Evolutionary conservation across 2,888 invertebrate genomes (phyloP).

Genomic region (Nebria brevicollis): DNA sequence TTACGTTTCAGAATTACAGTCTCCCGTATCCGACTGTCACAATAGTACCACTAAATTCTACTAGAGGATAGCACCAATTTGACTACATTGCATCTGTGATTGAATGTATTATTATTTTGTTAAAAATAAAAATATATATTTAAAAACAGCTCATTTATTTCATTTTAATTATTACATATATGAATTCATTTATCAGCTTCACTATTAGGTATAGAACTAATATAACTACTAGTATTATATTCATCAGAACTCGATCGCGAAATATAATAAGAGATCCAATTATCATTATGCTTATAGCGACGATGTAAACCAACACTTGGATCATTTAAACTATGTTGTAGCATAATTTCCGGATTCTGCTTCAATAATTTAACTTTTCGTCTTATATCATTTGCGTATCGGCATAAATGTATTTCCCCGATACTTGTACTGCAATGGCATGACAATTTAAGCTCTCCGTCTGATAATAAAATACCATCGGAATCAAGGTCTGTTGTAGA

Average conservation of each 20-base stretch:
- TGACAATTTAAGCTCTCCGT: constrained; percentile 48
- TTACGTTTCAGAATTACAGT: constrained; percentile 41
- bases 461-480: constrained; percentile 42
- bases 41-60: not conserved
- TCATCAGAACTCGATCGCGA: constrained; percentile 45
- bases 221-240: constrained; percentile 27
- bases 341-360: constrained; percentile 48
- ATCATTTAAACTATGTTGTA: constrained; percentile 45
- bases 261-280: constrained; percentile 56
- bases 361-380: constrained; percentile 46
- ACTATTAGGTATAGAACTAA: constrained; percentile 26
- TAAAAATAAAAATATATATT: not conserved
- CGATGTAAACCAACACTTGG: constrained; percentile 42
- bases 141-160: not conserved
- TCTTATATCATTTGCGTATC: constrained; percentile 47
- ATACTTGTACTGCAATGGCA: constrained; percentile 49
- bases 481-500: constrained; percentile 13
- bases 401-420: constrained; percentile 56
- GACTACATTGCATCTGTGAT: not conserved
- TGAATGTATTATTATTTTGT: not conserved
- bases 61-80: constrained; percentile 20
- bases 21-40: constrained; percentile 12
- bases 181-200: constrained; percentile 16
- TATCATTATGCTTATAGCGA: constrained; percentile 53
- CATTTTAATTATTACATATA: not conserved